Conservation (phyloP, 2,113 vertebrate genomes). For the Apodemus speciosus region DNA sequence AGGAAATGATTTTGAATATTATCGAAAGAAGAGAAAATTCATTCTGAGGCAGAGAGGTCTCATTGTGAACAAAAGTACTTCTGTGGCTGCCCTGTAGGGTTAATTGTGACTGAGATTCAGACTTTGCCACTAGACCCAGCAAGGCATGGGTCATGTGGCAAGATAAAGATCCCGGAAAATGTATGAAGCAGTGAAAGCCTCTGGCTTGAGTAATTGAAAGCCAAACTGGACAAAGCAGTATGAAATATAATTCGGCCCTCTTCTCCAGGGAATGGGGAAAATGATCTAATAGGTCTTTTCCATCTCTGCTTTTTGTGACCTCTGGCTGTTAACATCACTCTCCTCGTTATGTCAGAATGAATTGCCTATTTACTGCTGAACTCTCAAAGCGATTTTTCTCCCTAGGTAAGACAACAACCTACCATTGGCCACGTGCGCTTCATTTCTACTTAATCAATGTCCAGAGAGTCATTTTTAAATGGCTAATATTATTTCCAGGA, state of each 20-base stretch:
- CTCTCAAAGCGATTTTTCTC: slow-evolving; percentile 53
- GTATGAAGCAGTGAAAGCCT: slow-evolving; percentile 48
- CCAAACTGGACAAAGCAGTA: slow-evolving; percentile 60
- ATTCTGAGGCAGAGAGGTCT: background rate
- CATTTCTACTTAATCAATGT: slow-evolving; percentile 65
- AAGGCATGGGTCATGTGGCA: background rate
- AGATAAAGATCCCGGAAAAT: slow-evolving; percentile 22
- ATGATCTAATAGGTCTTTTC: slow-evolving; percentile 57
- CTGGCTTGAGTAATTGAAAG: slow-evolving; percentile 70
- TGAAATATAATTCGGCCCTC: slow-evolving; percentile 62
- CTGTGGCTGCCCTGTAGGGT: background rate
- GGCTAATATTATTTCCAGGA: slow-evolving; percentile 62
- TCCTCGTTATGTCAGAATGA: slow-evolving; percentile 73
- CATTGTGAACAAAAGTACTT: slow-evolving; percentile 8
- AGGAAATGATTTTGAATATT: slow-evolving; percentile 36
- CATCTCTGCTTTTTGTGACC: slow-evolving; percentile 66
- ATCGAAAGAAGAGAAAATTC: slow-evolving; percentile 31
- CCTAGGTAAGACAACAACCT: slow-evolving; percentile 51
- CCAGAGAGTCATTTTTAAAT: slow-evolving; percentile 47
- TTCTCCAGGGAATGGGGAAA: slow-evolving; percentile 64
- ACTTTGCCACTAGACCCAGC: background rate
- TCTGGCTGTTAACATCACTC: slow-evolving; percentile 58
- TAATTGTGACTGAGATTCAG: slow-evolving; percentile 34
- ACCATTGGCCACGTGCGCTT: slow-evolving; percentile 26
- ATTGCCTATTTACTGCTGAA: slow-evolving; percentile 65